A percentile compares a stretch with the other conserved stretches of the same genome.
Conservation (phyloP, 2,113 vertebrate genomes). For the Mustelus asterias region DNA sequence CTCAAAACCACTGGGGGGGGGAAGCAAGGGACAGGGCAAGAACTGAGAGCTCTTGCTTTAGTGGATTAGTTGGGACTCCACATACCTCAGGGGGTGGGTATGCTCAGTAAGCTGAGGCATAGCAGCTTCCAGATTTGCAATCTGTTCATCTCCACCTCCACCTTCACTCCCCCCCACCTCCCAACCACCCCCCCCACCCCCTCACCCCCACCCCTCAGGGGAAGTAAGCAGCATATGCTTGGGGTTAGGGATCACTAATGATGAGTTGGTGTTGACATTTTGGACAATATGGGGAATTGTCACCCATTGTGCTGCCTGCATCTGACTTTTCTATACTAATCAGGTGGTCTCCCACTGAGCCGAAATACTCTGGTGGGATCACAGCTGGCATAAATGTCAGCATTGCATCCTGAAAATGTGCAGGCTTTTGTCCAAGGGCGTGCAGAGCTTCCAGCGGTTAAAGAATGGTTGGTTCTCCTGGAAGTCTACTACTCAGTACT, state of each 20-base stretch:
- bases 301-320: not conserved
- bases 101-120: not conserved
- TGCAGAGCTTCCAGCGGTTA: too few relatives aligned
- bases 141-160: too few relatives aligned
- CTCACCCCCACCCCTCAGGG: too few relatives aligned
- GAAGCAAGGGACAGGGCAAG: not conserved
- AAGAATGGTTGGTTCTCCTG: too few relatives aligned
- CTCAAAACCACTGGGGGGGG: not conserved
- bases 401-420: too few relatives aligned
- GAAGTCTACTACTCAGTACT: too few relatives aligned
- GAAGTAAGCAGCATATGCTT: not conserved
- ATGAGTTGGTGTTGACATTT: not conserved
- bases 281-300: not conserved
- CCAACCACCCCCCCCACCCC: too few relatives aligned
- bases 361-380: not conserved
- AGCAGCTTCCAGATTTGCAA: not conserved
- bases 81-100: not conserved
- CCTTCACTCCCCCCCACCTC: too few relatives aligned
- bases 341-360: not conserved
- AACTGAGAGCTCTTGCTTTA: not conserved
- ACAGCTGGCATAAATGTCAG: not conserved
- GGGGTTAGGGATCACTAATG: not conserved
- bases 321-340: not conserved
- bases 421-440: too few relatives aligned
- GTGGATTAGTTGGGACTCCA: not conserved